Evolutionary conservation across 2,113 vertebrate genomes (phyloP).

Genomic region (Gracilinanus agilis): DNA sequence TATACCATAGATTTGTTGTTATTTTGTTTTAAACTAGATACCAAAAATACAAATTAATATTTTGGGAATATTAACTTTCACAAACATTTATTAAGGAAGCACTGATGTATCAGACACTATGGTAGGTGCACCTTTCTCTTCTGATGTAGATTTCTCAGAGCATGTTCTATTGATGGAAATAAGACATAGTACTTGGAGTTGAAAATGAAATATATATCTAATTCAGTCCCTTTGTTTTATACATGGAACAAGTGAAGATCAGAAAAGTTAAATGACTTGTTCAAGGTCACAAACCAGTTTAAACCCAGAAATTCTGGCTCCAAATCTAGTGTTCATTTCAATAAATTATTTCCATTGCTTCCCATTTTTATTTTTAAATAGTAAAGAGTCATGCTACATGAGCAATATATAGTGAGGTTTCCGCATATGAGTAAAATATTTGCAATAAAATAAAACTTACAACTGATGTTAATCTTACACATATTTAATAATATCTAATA

Average conservation of each 20-base stretch:
- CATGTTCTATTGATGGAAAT: background rate
- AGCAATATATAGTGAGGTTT: background rate
- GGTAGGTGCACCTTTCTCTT: background rate
- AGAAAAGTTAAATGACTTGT: background rate
- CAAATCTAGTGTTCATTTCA: background rate
- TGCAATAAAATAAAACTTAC: background rate
- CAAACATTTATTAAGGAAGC: background rate
- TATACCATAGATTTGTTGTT: background rate
- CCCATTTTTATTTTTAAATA: background rate
- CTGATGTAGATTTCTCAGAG: background rate
- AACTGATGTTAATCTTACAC: slow-evolving; percentile 32
- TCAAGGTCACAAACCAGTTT: background rate
- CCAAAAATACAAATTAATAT: background rate
- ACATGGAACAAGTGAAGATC: background rate
- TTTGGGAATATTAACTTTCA: background rate
- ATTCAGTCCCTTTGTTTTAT: background rate
- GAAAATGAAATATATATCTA: background rate
- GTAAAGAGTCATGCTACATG: background rate
- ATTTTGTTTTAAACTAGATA: background rate
- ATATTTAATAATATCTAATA: slow-evolving; percentile 42
- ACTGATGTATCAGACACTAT: background rate
- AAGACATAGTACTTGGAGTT: background rate
- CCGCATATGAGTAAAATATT: background rate
- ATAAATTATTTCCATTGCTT: background rate
- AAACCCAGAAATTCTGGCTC: background rate